phyloP scores from a whole-genome alignment of 2,113 vertebrate species.

The Heliornis fulica region DNA sequence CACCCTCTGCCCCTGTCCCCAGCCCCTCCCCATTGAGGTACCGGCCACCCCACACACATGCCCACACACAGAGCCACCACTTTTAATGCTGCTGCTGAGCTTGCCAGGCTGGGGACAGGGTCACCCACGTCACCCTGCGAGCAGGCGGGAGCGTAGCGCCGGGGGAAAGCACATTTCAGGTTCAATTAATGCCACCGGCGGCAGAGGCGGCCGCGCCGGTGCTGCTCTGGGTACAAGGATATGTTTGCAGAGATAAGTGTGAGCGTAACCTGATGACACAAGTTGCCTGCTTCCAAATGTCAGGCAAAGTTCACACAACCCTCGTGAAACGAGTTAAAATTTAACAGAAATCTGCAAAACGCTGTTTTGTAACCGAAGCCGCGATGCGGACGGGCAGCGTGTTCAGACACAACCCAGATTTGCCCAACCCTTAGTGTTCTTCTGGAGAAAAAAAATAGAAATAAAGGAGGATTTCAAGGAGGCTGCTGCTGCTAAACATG shows the following conservation, averaged over 20 bases:
- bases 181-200: slow-evolving; percentile 33
- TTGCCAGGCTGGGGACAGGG: neutral
- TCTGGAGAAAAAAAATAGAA: neutral
- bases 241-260: slow-evolving; percentile 66
- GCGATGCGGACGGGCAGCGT: neutral
- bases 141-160: neutral
- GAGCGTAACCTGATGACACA: slow-evolving; percentile 75
- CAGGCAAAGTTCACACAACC: slow-evolving; percentile 70
- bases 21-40: fast-evolving
- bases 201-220: neutral
- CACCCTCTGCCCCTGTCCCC: neutral
- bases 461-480: neutral
- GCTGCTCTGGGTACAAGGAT: slow-evolving; percentile 55
- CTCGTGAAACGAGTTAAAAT: slow-evolving; percentile 74
- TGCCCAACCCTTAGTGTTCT: neutral
- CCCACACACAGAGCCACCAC: fast-evolving
- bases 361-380: slow-evolving; percentile 27
- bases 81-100: neutral
- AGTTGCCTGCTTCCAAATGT: slow-evolving; percentile 72
- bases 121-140: neutral
- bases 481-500: neutral
- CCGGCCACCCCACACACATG: fast-evolving
- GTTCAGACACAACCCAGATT: slow-evolving; percentile 32
- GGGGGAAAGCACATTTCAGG: slow-evolving; percentile 25
- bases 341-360: slow-evolving; percentile 62